Base-by-base conservation (phyloP, 2,888 invertebrate species). In the Xanthorhoe designata region DNA sequence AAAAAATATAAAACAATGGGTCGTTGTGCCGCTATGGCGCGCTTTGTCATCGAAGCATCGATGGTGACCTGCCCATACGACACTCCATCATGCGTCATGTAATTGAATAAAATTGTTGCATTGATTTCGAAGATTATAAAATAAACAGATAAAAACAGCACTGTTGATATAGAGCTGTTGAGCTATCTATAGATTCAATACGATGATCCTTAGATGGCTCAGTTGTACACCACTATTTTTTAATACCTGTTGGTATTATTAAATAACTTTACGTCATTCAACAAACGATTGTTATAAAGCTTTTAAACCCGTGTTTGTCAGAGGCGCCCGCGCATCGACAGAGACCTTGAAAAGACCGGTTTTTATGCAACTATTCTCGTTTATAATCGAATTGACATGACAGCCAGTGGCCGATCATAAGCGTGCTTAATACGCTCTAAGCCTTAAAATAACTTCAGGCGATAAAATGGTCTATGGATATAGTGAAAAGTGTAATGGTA, bases 301-400 rank as follows among this genome's bases (percentile, higher is more conserved):
- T 51, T 51, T 51, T 49, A 57, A 42, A 24, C 15, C 9, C 51
- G 42, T 59, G 50, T 58, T 59, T 38, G 38, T 38, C 35, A 50
- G 58, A 38, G 64, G 52, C 72, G 69, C 61, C 55, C 69, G 73
- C 65, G 77, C 73, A 71, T 64, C 73, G 75, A 71, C 75, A 79
- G 45, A 75, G 79, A 79, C 79, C 79, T 79, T 79, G 78, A 78
- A 66, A 54, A 61, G 55, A 72, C 72, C 69, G 68, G 72, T 71
- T 51, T 35, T 76, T 79, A 79, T 75, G 76, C 78, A 79, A 79
- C 72, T 13, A 53, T 58, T 35, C 42, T 35, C 51, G 38, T 54
- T 50, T 66, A 69, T 73, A 75, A 59, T 62, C 64, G 19, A 47
- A 59, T 61, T 32, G 58, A 54, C 58, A 47, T 32, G 58, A 54